Evolutionary conservation across 2,797 vertebrate species (phyloP), one percentile per base, ranked within the genome.

Genomic region (Pseudocheirus occidentalis): DNA sequence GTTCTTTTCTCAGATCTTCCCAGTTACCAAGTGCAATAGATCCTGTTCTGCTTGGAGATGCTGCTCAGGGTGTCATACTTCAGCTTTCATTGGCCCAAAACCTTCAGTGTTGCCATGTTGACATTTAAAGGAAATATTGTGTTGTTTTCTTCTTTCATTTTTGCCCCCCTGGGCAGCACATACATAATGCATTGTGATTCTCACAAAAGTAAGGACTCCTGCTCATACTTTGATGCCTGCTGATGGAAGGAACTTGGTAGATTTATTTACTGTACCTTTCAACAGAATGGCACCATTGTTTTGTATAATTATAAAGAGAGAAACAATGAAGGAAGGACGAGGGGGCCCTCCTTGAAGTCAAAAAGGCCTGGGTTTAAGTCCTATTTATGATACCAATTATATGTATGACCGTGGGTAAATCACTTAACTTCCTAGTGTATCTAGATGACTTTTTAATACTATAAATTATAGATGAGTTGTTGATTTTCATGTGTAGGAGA

Each of bases 21-120:
- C 94, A 94, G 13, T 94, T 96, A 92, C 55, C 92, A 93, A 96
- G 91, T 93, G 66, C 92, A 95, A 95, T 94, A 28, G 95, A 97
- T 46, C 3, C 7, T 95, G 54, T 94, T 94, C 90, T 50, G 58
- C 3, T 4, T 89, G 53, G 4, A 95, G 55, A 1, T 87, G 40
- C 31, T 87, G n/a, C 2, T 21, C 73, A 16, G 90, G 16, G 40
- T 13, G 93, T 93, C 92, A 91, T 14, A 34, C 89, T 95, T 59
- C 93, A 95, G 96, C 92, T 27, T 90, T 94, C 56, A 90, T 56
- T 94, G 27, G 46, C 46, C 73, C 81, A 94, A 58, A 27, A 24
- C 16, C 91, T 95, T 97, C 96, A 94, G 96, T 94, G 93, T 7
- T n/a, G 52, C n/a, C 40, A 21, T 50, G 96, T 95, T 96, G 62